A percentile compares a stretch with the other conserved stretches of the same genome.
These are phyloP conservation scores for Psettodes erumei DNA, from an alignment of 2,113 vertebrate species.

Conservation along the genomic window DNA sequence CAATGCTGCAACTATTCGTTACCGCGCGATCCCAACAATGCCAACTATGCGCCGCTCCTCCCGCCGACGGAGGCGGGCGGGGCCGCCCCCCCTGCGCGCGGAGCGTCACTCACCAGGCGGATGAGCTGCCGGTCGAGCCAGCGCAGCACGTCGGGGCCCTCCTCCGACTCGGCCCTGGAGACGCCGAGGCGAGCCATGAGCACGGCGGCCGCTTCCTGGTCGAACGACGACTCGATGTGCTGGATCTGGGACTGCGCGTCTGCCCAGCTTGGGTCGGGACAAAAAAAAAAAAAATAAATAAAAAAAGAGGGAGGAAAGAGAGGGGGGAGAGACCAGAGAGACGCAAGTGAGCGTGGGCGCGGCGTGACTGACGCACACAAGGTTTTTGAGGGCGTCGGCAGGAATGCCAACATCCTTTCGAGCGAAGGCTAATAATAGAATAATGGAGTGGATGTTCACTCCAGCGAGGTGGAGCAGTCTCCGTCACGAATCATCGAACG, in stretches of 20 bases:
- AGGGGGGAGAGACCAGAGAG: not conserved
- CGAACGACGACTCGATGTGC: slow-evolving; percentile 95
- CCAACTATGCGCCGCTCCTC: not conserved
- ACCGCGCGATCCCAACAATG: not conserved
- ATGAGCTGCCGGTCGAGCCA: slow-evolving; percentile 99
- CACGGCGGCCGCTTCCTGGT: slow-evolving; percentile 95
- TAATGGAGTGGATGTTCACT: too few relatives aligned
- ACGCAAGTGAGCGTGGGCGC: slow-evolving; percentile 41
- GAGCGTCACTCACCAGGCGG: slow-evolving; percentile 87
- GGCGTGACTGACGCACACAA: slow-evolving; percentile 39
- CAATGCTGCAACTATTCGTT: not conserved
- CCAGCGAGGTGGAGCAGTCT: too few relatives aligned
- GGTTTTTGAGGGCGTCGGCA: not conserved
- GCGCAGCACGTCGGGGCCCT: slow-evolving; percentile 94
- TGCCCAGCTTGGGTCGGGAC: slow-evolving; percentile 87
- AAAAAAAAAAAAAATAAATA: not conserved
- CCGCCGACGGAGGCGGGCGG: not conserved
- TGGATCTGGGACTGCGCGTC: slow-evolving; percentile 95
- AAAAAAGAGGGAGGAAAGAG: not conserved
- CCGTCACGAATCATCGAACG: not conserved
- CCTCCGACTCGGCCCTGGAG: slow-evolving; percentile 94
- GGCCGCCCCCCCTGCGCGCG: accelerated
- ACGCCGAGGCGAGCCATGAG: slow-evolving; percentile 96
- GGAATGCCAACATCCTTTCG: slow-evolving; percentile 45
- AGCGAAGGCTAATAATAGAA: not conserved